Percentiles rank a stretch among this genome's conserved stretches.
Conservation (phyloP, 2,113 vertebrate species). For the Charina bottae region DNA sequence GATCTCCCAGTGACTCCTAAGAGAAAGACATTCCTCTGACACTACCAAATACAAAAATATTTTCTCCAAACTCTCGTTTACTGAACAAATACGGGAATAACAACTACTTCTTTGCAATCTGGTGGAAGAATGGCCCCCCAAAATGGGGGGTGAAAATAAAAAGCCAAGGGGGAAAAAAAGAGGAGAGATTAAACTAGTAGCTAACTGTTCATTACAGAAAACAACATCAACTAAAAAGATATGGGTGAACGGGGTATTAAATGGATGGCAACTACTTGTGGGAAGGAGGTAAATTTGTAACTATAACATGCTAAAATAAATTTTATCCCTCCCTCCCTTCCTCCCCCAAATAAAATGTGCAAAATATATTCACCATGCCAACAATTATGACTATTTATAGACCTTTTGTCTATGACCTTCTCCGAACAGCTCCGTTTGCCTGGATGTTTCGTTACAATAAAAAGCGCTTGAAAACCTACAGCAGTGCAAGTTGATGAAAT, state of each 20-base stretch:
- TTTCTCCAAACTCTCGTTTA: constrained; percentile 94
- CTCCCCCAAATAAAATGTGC: constrained; percentile 78
- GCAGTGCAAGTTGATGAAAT: constrained; percentile 85
- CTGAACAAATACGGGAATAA: constrained; percentile 82
- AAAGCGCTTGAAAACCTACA: constrained; percentile 70
- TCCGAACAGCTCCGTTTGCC: constrained; percentile 51
- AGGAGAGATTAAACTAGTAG: constrained; percentile 65
- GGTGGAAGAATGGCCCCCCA: constrained; percentile 68
- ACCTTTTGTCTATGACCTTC: constrained; percentile 61
- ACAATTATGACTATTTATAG: constrained; percentile 70
- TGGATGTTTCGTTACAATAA: constrained; percentile 57
- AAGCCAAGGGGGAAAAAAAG: not conserved
- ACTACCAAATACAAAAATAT: constrained; percentile 90
- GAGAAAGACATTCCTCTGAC: constrained; percentile 97
- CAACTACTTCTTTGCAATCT: constrained; percentile 73
- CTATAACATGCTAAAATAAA: constrained; percentile 65
- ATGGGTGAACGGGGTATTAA: constrained; percentile 36
- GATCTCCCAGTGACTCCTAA: constrained; percentile 87
- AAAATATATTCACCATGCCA: constrained; percentile 77
- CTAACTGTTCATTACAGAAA: constrained; percentile 61
- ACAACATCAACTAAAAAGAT: constrained; percentile 56
- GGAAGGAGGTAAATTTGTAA: constrained; percentile 68
- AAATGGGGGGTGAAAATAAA: constrained; percentile 44
- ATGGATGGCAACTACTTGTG: constrained; percentile 42
- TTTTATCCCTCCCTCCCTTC: constrained; percentile 26